Evolutionary conservation across 2,113 vertebrate genomes (phyloP), one percentile per base, ranked within the genome.

Genomic region (Sterna hirundo): DNA sequence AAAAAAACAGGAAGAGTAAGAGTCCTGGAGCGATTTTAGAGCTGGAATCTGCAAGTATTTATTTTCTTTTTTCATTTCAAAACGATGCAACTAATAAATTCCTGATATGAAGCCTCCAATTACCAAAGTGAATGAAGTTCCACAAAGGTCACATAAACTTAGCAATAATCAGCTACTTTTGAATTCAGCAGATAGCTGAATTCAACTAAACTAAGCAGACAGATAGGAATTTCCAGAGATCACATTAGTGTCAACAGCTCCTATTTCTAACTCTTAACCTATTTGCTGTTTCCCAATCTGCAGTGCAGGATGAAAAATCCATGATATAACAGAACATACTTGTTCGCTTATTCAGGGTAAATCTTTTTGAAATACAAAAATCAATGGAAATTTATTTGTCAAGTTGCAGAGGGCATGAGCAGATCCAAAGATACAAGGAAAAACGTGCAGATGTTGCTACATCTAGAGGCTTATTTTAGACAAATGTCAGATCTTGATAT

Each of bases 381-480:
- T 34, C 15, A 82, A 55, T 76, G 15, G 47, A 68, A 68, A 91
- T 40, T 15, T 34, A 58, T 76, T 78, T 94, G 46, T 90, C n/a
- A 80, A 44, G 62, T 83, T 79, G 30, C 47, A 74, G 51, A 79
- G 30, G 52, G 8, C 61, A 54, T 0, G 3, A 86, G 11, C 38
- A 58, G 13, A 49, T 65, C 30, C 46, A 80, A 92, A 93, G 83
- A 36, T 11, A 76, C 22, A 75, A 60, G 68, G 61, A 42, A 91
- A 88, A 82, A 90, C 22, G 89, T 16, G 20, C 30, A 70, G 36
- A 83, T 51, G 42, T 65, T 88, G 27, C 30, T 81, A 80, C 29
- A 82, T 66, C 75, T 92, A 69, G 88, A 88, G 92, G 38, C 72
- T 70, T 96, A 44, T 86, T 95, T 90, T 78, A 88, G 77, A 83